phyloP scores from a whole-genome alignment of 1,140 invertebrate genomes.

The Drosophila bifasciata region DNA sequence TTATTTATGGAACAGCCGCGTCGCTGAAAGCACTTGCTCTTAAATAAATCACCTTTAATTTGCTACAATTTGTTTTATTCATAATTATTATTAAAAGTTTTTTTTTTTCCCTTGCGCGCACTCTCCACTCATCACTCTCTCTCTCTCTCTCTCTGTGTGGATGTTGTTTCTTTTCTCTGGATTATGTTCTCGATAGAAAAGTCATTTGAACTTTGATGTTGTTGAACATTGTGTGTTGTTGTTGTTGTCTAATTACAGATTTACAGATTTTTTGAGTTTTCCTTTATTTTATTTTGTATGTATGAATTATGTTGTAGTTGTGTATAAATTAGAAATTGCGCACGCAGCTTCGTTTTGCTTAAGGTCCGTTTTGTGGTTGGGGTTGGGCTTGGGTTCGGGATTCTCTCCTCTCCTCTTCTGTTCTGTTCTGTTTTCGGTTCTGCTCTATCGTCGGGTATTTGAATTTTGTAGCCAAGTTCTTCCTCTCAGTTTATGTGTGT shows the following conservation, averaged over 20 bases:
- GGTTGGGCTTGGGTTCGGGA: slow-evolving; percentile 12
- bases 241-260: slow-evolving; percentile 57
- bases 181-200: slow-evolving; percentile 43
- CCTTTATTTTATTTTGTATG: slow-evolving; percentile 46
- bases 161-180: slow-evolving; percentile 15
- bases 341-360: slow-evolving; percentile 78
- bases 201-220: slow-evolving; percentile 53
- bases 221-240: slow-evolving; percentile 40
- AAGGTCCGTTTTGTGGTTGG: slow-evolving; percentile 46
- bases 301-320: slow-evolving; percentile 64
- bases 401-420: slow-evolving; percentile 17
- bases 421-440: slow-evolving; percentile 29
- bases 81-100: slow-evolving; percentile 72
- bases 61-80: slow-evolving; percentile 75
- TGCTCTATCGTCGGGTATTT: slow-evolving; percentile 37
- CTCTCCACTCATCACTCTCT: slow-evolving; percentile 12
- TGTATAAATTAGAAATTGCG: slow-evolving; percentile 82
- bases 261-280: slow-evolving; percentile 38
- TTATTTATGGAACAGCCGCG: slow-evolving; percentile 62
- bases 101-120: slow-evolving; percentile 46
- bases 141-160: slow-evolving; percentile 2
- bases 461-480: slow-evolving; percentile 57
- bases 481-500: slow-evolving; percentile 37
- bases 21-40: slow-evolving; percentile 66
- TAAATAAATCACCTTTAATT: slow-evolving; percentile 80